A percentile compares a stretch with the other conserved stretches of the same genome.
Conservation (phyloP, 2,888 invertebrate genomes). For the Calameuta filiformis region DNA sequence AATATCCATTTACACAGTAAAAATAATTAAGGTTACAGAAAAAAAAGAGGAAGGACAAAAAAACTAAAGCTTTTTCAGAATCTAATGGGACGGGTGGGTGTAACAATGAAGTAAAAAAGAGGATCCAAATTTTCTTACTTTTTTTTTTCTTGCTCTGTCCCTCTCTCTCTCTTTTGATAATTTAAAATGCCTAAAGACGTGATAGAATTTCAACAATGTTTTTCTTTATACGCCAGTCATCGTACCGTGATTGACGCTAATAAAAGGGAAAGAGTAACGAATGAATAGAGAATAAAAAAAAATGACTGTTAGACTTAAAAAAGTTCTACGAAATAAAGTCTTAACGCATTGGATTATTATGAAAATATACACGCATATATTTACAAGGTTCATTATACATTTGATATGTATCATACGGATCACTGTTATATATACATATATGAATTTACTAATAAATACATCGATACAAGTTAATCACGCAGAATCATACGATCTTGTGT, state of each 20-base stretch:
- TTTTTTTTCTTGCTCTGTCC: background rate
- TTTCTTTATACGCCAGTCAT: background rate
- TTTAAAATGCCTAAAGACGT: background rate
- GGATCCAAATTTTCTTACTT: background rate
- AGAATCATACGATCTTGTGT: background rate
- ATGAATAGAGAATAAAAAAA: background rate
- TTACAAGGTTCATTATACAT: slow-evolving; percentile 33
- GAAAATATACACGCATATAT: slow-evolving; percentile 23
- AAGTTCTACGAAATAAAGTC: slow-evolving; percentile 32
- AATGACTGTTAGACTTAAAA: slow-evolving; percentile 27
- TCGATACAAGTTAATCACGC: slow-evolving; percentile 17
- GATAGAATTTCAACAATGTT: background rate
- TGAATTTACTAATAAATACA: slow-evolving; percentile 43
- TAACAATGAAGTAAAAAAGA: background rate
- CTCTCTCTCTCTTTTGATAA: background rate
- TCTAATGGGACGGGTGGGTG: background rate
- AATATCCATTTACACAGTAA: background rate
- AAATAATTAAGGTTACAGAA: background rate
- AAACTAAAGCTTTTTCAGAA: background rate
- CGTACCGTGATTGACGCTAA: background rate
- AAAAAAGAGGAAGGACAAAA: too few relatives aligned
- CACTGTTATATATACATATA: slow-evolving; percentile 41
- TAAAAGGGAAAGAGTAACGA: background rate
- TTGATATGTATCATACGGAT: slow-evolving; percentile 30
- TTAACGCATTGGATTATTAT: slow-evolving; percentile 32